Evolutionary conservation across 2,797 vertebrate genomes (phyloP).

Genomic region (Sylvia borin): DNA sequence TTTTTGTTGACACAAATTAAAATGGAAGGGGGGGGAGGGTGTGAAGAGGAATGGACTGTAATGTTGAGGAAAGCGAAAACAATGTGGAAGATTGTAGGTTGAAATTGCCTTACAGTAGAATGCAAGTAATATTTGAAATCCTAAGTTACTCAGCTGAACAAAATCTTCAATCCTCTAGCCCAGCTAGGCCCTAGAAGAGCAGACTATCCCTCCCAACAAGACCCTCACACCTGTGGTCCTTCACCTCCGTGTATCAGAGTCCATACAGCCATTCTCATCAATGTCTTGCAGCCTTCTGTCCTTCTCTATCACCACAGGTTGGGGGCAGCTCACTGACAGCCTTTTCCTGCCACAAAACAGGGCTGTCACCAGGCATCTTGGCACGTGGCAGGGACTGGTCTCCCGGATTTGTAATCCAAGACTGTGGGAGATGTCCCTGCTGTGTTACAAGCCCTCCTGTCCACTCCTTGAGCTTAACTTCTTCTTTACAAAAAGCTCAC

Average conservation of each 20-base stretch:
- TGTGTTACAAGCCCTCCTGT: background rate
- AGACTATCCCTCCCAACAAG: background rate
- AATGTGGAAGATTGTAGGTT: background rate
- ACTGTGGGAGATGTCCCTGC: rapidly evolving
- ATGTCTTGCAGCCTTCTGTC: background rate
- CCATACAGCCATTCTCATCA: background rate
- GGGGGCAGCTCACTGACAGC: background rate
- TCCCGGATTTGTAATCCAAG: background rate
- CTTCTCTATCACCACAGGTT: background rate
- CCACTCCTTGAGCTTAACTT: background rate
- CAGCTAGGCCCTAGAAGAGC: background rate
- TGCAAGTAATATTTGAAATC: background rate
- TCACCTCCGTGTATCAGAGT: background rate
- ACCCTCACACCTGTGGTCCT: rapidly evolving
- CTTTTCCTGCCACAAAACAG: background rate
- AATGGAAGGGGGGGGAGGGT: rapidly evolving
- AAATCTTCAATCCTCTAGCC: background rate
- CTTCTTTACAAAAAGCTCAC: background rate
- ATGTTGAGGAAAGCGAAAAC: background rate
- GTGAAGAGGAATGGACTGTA: background rate
- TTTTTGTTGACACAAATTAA: background rate
- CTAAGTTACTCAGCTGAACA: background rate
- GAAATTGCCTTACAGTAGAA: background rate
- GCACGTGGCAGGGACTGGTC: rapidly evolving
- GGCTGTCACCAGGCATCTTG: background rate